phyloP scores from a whole-genome alignment of 2,888 invertebrate genomes.

The Thymelicus sylvestris region DNA sequence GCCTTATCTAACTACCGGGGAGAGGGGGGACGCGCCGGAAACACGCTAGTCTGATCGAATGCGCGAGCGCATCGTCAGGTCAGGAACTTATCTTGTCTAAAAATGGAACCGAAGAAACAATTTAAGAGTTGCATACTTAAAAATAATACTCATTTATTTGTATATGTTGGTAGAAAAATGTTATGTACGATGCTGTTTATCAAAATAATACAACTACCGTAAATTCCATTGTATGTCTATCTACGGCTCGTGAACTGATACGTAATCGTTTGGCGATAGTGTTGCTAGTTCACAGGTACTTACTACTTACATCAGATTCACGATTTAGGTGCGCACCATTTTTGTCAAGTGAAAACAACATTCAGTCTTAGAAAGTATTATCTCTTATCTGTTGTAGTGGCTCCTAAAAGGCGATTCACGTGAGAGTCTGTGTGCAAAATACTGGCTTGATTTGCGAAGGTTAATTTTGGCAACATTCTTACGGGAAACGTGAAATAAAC shows the following conservation, averaged over 20 bases:
- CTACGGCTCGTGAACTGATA: neutral
- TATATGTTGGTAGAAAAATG: too few species aligned
- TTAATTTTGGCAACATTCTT: too few species aligned
- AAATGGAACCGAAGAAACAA: neutral
- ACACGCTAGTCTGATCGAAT: slow-evolving; percentile 66
- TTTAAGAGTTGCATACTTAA: neutral
- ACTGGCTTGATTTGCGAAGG: too few species aligned
- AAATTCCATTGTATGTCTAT: neutral
- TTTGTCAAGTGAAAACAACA: too few species aligned
- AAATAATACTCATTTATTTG: too few species aligned
- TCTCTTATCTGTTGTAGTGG: too few species aligned
- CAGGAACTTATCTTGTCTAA: slow-evolving; percentile 17
- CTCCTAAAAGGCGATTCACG: too few species aligned
- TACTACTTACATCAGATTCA: neutral
- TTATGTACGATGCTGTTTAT: neutral
- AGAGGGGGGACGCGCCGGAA: slow-evolving; percentile 68
- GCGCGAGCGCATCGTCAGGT: slow-evolving; percentile 42
- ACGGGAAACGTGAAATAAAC: too few species aligned
- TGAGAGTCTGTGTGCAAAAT: too few species aligned
- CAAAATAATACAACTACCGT: neutral
- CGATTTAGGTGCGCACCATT: neutral
- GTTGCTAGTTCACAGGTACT: neutral
- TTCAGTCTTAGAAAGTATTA: too few species aligned
- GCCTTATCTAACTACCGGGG: slow-evolving; percentile 69
- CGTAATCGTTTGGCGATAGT: neutral